Percentiles rank a stretch among this genome's conserved stretches.
These are phyloP conservation scores for Parazoanthus atlanticus DNA, from an alignment of 92 coral and sea anemone genomes.

Conservation along the genomic window DNA sequence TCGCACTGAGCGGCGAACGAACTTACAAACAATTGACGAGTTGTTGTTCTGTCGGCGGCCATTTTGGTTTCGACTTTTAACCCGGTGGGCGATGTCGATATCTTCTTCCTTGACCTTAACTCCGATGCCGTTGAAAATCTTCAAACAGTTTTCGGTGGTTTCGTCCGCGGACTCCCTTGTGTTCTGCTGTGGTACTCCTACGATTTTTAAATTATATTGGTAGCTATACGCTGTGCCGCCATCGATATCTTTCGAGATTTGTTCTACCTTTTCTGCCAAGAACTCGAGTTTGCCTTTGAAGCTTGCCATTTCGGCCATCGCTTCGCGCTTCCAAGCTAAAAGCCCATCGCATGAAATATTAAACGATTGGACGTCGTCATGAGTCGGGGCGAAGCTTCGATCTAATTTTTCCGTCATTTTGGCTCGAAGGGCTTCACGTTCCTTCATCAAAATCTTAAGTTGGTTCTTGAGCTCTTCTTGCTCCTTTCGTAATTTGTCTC, in stretches of 20 bases:
- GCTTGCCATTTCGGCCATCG: background rate
- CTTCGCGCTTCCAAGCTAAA: background rate
- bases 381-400: slow-evolving; percentile 2
- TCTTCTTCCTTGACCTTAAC: slow-evolving; percentile 17
- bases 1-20: slow-evolving; percentile 12
- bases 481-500: no score
- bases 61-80: background rate
- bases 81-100: slow-evolving; percentile 18
- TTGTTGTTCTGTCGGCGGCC: background rate
- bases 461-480: no score
- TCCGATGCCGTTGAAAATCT: background rate
- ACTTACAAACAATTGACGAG: background rate
- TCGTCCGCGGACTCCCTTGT: slow-evolving; percentile 25
- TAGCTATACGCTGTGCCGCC: slow-evolving; percentile 42
- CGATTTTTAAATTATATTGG: slow-evolving; percentile 25
- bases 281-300: background rate
- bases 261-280: slow-evolving; percentile 4
- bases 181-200: background rate
- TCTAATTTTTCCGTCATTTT: slow-evolving; percentile 13
- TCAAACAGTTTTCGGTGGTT: background rate
- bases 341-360: slow-evolving; percentile 13
- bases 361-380: background rate
- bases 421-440: background rate
- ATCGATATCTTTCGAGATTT: slow-evolving; percentile 20
- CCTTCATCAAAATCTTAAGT: background rate